Base-by-base conservation (phyloP, 1,140 invertebrate species). In the Macrobrachium nipponense region DNA sequence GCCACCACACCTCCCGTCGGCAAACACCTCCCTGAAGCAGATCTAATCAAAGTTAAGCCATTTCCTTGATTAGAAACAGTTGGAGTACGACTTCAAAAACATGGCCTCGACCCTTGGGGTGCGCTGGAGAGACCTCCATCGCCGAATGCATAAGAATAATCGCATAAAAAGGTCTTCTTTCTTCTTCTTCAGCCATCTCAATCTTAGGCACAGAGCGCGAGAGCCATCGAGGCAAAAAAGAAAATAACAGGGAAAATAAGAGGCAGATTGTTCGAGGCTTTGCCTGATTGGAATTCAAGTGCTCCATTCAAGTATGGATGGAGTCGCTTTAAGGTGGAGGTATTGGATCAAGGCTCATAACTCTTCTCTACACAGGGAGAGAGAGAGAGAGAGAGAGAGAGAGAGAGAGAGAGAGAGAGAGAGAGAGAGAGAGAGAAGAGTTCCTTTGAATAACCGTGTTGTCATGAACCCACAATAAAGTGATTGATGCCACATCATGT, bases 11-110 rank as follows among this genome's bases (percentile, higher is more conserved):
- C 27, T 36, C 27, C 64, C 18, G 64, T 20, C n/a, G 64, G 64
- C 64, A 68, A 68, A 68, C 64, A 68, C 64, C 64, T 68, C 27
- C 64, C n/a, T 36, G 64, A 11, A 68, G 64, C 64, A 68, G 64
- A 68, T 68, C 64, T 68, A 68, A 68, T 68, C 64, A 68, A 68
- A 68, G 64, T 68, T 68, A 68, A 68, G 64, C 64, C n/a, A 68
- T 68, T 68, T n/a, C 17, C 64, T 27, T 68, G 64, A 68, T 68
- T 68, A 27, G 64, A 68, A 68, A 68, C 27, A 27, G 64, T 14
- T 68, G 10, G 64, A 17, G 64, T 68, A 68, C 27, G 64, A 68
- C 64, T 68, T 27, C 64, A 68, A 27, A 68, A 68, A 20, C 27
- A 27, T 68, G 64, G n/a, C 27, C n/a, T 68, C 64, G 14, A 18